Evolutionary conservation across 2,888 invertebrate genomes (phyloP).

Genomic region (Protodeltote pygarga): DNA sequence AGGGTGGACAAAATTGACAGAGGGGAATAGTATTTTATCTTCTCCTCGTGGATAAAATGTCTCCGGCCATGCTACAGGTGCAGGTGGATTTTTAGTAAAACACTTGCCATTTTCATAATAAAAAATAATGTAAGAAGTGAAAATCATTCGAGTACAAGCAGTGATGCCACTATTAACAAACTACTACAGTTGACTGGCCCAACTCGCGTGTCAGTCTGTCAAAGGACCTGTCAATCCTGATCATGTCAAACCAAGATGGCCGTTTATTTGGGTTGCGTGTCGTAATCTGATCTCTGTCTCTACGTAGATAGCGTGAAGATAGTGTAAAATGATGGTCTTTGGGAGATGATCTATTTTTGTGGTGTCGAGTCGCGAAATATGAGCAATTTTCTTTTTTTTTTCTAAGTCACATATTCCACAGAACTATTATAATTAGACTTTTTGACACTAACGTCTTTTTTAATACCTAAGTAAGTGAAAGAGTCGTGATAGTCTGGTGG

Average conservation of each 20-base stretch:
- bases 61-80: too few relatives aligned
- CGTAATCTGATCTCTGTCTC: slow-evolving; percentile 23
- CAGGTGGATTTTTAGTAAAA: not conserved
- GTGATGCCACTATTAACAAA: slow-evolving; percentile 1
- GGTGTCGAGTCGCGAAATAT: too few relatives aligned
- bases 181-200: slow-evolving; percentile 21
- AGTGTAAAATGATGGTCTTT: slow-evolving; percentile 2
- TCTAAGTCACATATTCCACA: too few relatives aligned
- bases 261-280: slow-evolving; percentile 26
- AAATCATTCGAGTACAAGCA: not conserved
- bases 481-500: too few relatives aligned
- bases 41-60: too few relatives aligned
- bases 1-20: too few relatives aligned
- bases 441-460: too few relatives aligned
- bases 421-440: too few relatives aligned
- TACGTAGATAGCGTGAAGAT: slow-evolving; percentile 5
- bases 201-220: slow-evolving; percentile 37
- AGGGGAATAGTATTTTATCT: too few relatives aligned
- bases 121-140: not conserved
- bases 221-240: slow-evolving; percentile 35
- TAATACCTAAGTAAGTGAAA: too few relatives aligned
- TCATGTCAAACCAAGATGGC: slow-evolving; percentile 40
- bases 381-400: too few relatives aligned
- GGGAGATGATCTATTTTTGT: not conserved
- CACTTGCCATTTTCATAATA: not conserved